A percentile compares a stretch with the other conserved stretches of the same genome.
Conservation (phyloP, 2,888 invertebrate species). For the Nomada flava region DNA sequence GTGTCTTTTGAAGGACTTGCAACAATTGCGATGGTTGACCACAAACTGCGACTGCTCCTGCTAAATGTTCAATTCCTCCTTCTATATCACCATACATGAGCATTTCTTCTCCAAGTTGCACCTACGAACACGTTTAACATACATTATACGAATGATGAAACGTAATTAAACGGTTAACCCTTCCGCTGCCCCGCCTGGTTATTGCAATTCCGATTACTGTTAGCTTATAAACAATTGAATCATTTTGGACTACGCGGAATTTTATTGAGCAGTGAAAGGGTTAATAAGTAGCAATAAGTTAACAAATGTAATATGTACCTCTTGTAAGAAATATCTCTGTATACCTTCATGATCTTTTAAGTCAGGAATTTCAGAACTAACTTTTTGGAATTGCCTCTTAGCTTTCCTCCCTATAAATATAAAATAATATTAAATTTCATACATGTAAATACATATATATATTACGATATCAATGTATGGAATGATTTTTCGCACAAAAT, state of each 20-base stretch:
- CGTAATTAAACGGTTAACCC: too few relatives aligned
- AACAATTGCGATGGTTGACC: constrained; percentile 96
- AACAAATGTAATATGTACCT: constrained; percentile 80
- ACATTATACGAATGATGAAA: too few relatives aligned
- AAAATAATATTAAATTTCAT: constrained; percentile 29
- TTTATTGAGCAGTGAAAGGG: too few relatives aligned
- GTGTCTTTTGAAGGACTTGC: constrained; percentile 95
- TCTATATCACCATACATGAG: constrained; percentile 94
- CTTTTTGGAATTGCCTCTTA: constrained; percentile 85
- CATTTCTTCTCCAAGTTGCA: constrained; percentile 97
- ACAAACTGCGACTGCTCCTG: constrained; percentile 98
- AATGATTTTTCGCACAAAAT: background rate
- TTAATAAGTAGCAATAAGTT: background rate
- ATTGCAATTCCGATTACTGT: too few relatives aligned
- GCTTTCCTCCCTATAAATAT: constrained; percentile 87
- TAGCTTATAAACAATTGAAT: too few relatives aligned
- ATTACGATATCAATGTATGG: background rate
- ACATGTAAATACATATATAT: background rate
- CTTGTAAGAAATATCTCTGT: constrained; percentile 93
- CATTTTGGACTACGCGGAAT: too few relatives aligned
- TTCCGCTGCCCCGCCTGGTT: too few relatives aligned
- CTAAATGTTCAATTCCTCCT: constrained; percentile 97
- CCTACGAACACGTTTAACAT: constrained; percentile 84
- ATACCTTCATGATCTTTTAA: constrained; percentile 96
- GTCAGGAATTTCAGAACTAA: constrained; percentile 89